Percentiles rank a stretch among this genome's conserved stretches.
Conservation (phyloP, 1,140 invertebrate genomes). For the Aphidius ervi region DNA sequence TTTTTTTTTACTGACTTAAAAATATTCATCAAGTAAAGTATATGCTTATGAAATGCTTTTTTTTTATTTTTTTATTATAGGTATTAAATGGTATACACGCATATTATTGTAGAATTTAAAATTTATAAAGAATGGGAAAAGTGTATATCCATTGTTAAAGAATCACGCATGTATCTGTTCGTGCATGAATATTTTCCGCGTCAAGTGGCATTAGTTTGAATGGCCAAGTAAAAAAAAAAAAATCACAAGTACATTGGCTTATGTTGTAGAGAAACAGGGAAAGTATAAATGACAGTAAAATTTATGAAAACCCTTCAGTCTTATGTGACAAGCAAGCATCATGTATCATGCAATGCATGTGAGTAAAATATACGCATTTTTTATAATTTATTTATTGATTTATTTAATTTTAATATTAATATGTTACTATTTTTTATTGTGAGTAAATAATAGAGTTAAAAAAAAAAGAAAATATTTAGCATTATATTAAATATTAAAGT, state of each 20-base stretch:
- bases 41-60: no score
- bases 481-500: no score
- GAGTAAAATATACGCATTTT: slow-evolving; percentile 28
- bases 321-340: slow-evolving; percentile 35
- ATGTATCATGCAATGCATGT: slow-evolving; percentile 42
- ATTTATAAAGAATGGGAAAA: not conserved
- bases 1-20: no score
- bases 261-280: slow-evolving; percentile 30
- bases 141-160: slow-evolving; percentile 15
- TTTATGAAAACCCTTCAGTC: slow-evolving; percentile 39
- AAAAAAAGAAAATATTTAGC: not conserved
- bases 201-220: slow-evolving; percentile 24
- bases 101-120: no score
- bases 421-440: slow-evolving; percentile 5
- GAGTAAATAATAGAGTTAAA: slow-evolving; percentile 6
- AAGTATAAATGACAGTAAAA: slow-evolving; percentile 46
- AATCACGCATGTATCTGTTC: slow-evolving; percentile 20
- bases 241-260: slow-evolving; percentile 19
- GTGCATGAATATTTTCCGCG: slow-evolving; percentile 21
- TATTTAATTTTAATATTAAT: not conserved
- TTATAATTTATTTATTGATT: slow-evolving; percentile 3
- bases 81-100: no score
- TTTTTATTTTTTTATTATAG: no score
- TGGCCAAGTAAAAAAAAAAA: slow-evolving; percentile 3
- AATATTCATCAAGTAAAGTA: no score